Evolutionary conservation across 2,888 invertebrate genomes (phyloP).

Genomic region (Cephus pulcher): DNA sequence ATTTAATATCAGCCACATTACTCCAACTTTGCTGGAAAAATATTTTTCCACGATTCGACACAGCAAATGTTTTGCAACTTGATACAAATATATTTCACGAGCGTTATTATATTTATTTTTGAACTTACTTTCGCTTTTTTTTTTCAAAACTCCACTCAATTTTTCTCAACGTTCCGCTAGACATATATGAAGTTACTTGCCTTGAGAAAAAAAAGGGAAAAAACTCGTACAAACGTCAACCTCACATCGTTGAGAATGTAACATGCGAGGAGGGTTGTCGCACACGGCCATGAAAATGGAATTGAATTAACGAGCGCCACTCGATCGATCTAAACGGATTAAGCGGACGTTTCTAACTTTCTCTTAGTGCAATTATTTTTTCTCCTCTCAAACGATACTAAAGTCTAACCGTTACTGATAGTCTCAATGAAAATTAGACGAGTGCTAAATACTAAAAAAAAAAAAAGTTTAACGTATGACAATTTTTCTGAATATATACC

Average conservation of each 20-base stretch:
- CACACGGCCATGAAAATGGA: background rate
- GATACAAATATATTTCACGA: background rate
- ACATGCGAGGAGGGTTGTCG: background rate
- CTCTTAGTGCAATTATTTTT: background rate
- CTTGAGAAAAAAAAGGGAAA: background rate
- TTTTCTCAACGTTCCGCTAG: background rate
- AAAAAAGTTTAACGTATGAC: too few species aligned
- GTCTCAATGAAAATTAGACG: too few species aligned
- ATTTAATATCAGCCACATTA: background rate
- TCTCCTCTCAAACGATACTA: background rate
- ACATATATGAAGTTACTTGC: background rate
- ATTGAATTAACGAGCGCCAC: background rate
- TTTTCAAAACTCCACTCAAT: background rate
- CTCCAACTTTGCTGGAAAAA: too few species aligned
- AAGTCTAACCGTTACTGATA: background rate
- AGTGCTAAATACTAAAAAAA: too few species aligned
- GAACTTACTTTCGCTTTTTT: background rate
- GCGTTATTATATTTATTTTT: background rate
- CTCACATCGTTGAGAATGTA: background rate
- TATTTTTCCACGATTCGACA: background rate
- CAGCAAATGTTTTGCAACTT: background rate
- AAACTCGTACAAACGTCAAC: background rate
- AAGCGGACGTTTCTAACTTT: background rate
- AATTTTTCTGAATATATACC: background rate
- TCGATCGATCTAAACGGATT: background rate